A percentile compares a stretch with the other conserved stretches of the same genome.
These are phyloP conservation scores for Diceros bicornis DNA, from an alignment of 2,797 vertebrate genomes.

Conservation along the genomic window DNA sequence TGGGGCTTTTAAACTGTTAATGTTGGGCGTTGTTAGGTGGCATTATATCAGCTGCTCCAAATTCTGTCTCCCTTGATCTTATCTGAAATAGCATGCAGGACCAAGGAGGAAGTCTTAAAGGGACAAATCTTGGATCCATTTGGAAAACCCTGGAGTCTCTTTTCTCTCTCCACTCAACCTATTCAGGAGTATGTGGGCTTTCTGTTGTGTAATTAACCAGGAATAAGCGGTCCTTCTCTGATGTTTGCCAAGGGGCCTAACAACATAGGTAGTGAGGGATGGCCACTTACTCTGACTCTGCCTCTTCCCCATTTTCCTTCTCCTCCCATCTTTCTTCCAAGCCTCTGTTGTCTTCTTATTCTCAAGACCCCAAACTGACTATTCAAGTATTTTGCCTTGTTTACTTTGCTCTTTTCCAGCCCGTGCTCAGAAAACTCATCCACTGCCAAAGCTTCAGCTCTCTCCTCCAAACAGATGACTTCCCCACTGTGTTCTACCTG, in stretches of 20 bases:
- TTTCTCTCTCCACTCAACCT: background rate
- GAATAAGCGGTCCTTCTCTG: background rate
- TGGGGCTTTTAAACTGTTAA: constrained; percentile 16
- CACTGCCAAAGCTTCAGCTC: constrained; percentile 41
- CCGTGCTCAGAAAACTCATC: background rate
- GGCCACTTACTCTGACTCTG: background rate
- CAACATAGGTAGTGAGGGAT: constrained; percentile 12
- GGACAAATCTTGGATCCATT: background rate
- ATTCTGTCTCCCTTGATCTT: background rate
- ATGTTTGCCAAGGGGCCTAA: background rate
- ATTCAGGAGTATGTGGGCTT: background rate
- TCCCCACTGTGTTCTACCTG: background rate
- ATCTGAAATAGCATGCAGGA: background rate
- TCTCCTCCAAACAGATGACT: constrained; percentile 11
- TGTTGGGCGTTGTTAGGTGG: background rate
- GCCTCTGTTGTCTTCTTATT: constrained; percentile 15
- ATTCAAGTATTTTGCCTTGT: background rate
- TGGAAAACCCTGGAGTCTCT: constrained; percentile 13
- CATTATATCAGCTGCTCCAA: constrained; percentile 39
- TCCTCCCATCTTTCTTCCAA: background rate
- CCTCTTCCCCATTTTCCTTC: constrained; percentile 13
- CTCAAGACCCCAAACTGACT: background rate
- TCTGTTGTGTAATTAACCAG: background rate
- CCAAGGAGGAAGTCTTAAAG: background rate
- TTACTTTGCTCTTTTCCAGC: constrained; percentile 26